Evolutionary conservation across 2,888 invertebrate species (phyloP).

Genomic region (Macrophya annulata): DNA sequence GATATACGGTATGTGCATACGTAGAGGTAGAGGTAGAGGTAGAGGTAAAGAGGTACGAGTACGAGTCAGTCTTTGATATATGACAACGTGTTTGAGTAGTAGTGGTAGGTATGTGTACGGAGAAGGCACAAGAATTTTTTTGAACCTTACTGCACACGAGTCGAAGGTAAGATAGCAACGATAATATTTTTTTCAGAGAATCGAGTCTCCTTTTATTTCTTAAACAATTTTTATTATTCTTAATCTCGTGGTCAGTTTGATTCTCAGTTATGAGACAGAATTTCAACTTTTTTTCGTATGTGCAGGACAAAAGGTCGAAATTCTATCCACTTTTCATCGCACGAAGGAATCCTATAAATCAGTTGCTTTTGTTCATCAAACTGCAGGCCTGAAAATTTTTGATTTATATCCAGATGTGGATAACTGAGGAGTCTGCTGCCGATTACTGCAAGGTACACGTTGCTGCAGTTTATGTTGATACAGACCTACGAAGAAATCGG

Average conservation of each 20-base stretch:
- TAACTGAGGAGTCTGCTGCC: background rate
- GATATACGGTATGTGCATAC: constrained; percentile 20
- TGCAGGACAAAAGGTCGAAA: background rate
- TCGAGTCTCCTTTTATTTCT: background rate
- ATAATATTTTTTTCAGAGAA: background rate
- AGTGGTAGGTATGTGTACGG: background rate
- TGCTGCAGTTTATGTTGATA: background rate
- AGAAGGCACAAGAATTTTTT: constrained; percentile 11
- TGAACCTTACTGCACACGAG: constrained; percentile 31
- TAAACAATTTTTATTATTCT: background rate
- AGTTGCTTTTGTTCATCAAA: background rate
- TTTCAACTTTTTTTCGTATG: background rate
- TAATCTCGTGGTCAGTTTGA: background rate
- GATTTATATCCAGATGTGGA: background rate
- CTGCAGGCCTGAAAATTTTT: background rate
- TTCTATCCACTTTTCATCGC: background rate
- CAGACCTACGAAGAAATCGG: background rate
- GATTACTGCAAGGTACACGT: background rate
- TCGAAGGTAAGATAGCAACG: background rate
- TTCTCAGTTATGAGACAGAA: background rate
- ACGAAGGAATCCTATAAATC: background rate
- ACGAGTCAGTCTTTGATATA: constrained; percentile 7
- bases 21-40: background rate
- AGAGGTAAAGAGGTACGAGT: constrained; percentile 12
- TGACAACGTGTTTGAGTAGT: constrained; percentile 19